phyloP scores from a whole-genome alignment of 1,140 invertebrate species.

The Tenebrio molitor region DNA sequence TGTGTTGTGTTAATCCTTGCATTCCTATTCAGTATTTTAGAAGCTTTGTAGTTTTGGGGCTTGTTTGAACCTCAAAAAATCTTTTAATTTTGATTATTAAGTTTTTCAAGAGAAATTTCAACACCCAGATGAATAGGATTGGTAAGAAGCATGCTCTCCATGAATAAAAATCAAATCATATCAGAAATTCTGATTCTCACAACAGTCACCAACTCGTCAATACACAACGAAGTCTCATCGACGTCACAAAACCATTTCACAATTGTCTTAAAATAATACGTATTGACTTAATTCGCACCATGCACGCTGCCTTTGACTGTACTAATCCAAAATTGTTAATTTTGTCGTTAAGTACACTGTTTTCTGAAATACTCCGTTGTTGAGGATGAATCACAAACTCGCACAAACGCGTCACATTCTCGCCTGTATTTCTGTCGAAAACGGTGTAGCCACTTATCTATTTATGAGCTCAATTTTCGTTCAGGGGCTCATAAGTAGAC shows the following conservation, averaged over 20 bases:
- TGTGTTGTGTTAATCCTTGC: conserved; percentile 42
- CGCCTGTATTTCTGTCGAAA: conserved; percentile 1
- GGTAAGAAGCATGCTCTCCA: conserved; percentile 20
- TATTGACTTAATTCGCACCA: not conserved
- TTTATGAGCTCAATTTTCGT: not conserved
- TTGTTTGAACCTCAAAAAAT: conserved; percentile 10
- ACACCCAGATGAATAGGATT: conserved; percentile 18
- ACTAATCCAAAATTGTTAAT: not conserved
- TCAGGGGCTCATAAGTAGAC: not conserved
- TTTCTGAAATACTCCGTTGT: not conserved
- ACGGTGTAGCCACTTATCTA: not conserved
- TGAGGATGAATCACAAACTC: not conserved
- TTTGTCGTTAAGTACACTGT: not conserved
- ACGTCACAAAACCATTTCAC: no score
- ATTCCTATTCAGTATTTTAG: conserved; percentile 35
- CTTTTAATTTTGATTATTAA: conserved; percentile 5
- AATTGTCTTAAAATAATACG: no score
- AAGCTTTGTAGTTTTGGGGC: conserved; percentile 35
- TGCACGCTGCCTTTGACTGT: not conserved
- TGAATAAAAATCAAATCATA: not conserved
- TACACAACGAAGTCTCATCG: no score
- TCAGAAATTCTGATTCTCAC: no score
- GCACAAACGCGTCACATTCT: no score
- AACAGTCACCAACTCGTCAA: no score
- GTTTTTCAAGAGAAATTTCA: not conserved